These are phyloP conservation scores for Apteryx owenii DNA, from an alignment of 2,113 vertebrate genomes.

Conservation along the genomic window DNA sequence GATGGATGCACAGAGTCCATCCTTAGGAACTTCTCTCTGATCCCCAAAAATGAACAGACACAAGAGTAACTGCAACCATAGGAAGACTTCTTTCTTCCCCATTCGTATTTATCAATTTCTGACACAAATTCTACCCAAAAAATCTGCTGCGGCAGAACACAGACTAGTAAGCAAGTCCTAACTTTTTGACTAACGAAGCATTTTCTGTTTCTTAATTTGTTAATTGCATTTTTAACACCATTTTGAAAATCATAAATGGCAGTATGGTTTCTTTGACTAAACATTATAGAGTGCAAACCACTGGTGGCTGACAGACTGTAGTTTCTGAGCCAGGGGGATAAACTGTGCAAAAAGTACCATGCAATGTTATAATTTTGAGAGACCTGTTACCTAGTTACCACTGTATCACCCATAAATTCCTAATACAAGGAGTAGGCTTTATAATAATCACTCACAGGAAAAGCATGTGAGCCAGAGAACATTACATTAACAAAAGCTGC, in stretches of 20 bases:
- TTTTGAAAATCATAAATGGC: background rate
- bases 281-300: background rate
- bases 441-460: background rate
- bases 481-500: background rate
- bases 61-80: background rate
- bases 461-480: background rate
- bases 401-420: background rate
- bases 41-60: background rate
- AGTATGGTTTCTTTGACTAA: background rate
- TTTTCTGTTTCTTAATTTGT: background rate
- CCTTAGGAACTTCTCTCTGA: background rate
- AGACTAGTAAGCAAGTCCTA: background rate
- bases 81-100: background rate
- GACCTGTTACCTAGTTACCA: background rate
- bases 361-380: background rate
- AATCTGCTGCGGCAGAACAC: background rate
- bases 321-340: background rate
- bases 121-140: background rate
- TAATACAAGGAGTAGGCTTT: background rate
- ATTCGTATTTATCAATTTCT: background rate
- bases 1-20: accelerated
- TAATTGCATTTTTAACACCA: background rate
- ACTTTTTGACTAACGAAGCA: background rate
- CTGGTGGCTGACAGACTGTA: background rate
- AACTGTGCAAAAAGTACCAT: background rate